Base-by-base conservation (phyloP, 1,140 invertebrate genomes). In the Hypothenemus hampei region DNA sequence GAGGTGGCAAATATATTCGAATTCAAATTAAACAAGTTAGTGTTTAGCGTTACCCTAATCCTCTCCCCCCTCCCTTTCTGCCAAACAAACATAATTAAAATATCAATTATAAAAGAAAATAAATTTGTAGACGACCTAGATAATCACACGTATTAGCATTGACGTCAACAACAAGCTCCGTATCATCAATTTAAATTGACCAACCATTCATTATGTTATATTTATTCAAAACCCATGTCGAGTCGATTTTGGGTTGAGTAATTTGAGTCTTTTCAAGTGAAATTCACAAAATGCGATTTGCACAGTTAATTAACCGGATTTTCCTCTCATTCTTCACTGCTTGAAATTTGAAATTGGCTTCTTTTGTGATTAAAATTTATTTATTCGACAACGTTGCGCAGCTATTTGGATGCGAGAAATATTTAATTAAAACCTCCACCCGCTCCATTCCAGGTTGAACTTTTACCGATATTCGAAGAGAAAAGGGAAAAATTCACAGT, bases 241-340 rank as follows among this genome's bases (percentile, higher is more conserved):
- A 43, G 8, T n/a, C 11, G 10, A 22, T 43, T 43, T 43, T 43
- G n/a, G 40, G 21, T 22, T 43, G 36, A 19, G 36, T 39, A 39
- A 39, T 39, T 39, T 39, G n/a, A 39, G 36, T 46, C 44, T 29
- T 29, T 46, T 46, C 24, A 29, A 19, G 23, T 31, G 23, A 31
- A 46, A 46, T 46, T 31, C 44, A n/a, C n/a, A n/a, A n/a, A 46
- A 46, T 26, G 26, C 44, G 44, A 46, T 46, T 46, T 46, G 15
- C 44, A 29, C 44, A 46, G 44, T 46, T 46, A 46, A 46, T 46
- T 46, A 46, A 46, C 44, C 16, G 44, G 26, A 31, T 11, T 26
- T 7, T 22, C 44, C 11, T 23, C 11, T 21, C 23, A 7, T n/a
- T n/a, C n/a, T n/a, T n/a, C n/a, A n/a, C 1, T 37, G 15, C 16